Conservation (phyloP, 2,113 vertebrate species). For the Ramphastos sulfuratus region DNA sequence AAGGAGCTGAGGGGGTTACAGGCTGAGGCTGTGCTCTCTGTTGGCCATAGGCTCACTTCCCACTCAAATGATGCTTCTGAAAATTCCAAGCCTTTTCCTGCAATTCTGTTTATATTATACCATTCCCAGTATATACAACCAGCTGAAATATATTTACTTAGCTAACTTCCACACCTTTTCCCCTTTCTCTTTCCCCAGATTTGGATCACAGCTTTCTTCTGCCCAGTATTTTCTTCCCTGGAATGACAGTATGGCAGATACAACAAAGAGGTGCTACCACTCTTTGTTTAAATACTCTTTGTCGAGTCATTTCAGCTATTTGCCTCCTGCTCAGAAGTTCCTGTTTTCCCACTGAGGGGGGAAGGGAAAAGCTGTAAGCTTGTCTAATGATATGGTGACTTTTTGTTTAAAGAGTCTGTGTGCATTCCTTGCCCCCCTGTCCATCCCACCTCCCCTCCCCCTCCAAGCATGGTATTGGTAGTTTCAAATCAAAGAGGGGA, state of each 20-base stretch:
- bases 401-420: not conserved
- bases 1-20: not conserved
- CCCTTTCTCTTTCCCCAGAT: constrained; percentile 14
- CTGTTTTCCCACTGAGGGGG: constrained; percentile 38
- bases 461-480: not conserved
- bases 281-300: constrained; percentile 10
- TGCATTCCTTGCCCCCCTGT: not conserved
- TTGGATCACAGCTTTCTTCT: not conserved
- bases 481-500: not conserved
- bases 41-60: not conserved
- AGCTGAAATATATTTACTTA: constrained; percentile 26
- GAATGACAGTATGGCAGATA: not conserved
- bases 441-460: not conserved
- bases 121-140: not conserved
- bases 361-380: not conserved
- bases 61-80: not conserved
- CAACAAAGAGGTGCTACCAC: constrained; percentile 33
- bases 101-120: constrained; percentile 13
- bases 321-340: constrained; percentile 20
- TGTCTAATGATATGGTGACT: not conserved
- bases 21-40: not conserved
- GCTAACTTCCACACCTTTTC: constrained; percentile 39
- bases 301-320: constrained; percentile 28
- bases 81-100: not conserved
- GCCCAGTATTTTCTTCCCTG: not conserved